Evolutionary conservation across 2,888 invertebrate species (phyloP).

Genomic region (Mystacides longicornis): DNA sequence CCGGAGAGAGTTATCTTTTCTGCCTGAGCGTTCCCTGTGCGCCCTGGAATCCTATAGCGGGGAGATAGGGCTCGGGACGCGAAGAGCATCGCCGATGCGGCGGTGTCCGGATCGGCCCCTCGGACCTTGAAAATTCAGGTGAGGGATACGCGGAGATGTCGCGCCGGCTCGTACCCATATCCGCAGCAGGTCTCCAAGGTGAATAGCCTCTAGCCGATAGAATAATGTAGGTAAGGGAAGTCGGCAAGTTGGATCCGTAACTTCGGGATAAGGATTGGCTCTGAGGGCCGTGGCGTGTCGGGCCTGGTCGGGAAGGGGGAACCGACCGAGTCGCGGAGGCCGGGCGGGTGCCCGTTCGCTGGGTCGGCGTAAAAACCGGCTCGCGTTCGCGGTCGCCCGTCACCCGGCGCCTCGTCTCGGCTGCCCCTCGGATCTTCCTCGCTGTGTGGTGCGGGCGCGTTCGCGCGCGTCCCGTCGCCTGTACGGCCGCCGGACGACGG

Average conservation of each 20-base stretch:
- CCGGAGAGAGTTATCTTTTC: constrained; percentile 46
- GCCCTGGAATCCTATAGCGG: constrained; percentile 47
- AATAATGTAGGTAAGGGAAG: constrained; percentile 63
- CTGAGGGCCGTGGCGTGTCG: constrained; percentile 58
- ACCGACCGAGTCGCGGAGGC: constrained; percentile 25
- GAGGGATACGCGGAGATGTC: constrained; percentile 31
- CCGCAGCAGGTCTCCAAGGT: constrained; percentile 72
- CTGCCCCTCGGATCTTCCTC: constrained; percentile 34
- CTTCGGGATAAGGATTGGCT: constrained; percentile 68
- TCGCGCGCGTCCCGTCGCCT: constrained; percentile 29
- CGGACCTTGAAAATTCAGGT: constrained; percentile 37
- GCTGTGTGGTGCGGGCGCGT: constrained; percentile 28
- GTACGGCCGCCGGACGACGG: constrained; percentile 46
- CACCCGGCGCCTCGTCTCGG: constrained; percentile 35
- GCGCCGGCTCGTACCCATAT: constrained; percentile 54
- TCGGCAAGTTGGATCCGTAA: constrained; percentile 60
- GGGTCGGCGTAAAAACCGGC: too few species aligned
- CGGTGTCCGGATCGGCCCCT: constrained; percentile 41
- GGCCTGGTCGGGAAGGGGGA: constrained; percentile 42
- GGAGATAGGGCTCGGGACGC: constrained; percentile 44
- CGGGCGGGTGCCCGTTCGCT: too few species aligned
- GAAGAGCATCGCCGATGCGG: constrained; percentile 43
- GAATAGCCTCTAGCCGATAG: constrained; percentile 60
- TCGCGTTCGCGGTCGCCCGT: too few species aligned
- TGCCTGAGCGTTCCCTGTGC: constrained; percentile 45